phyloP scores from a whole-genome alignment of 2,797 vertebrate species.

The Sciaenops ocellatus region DNA sequence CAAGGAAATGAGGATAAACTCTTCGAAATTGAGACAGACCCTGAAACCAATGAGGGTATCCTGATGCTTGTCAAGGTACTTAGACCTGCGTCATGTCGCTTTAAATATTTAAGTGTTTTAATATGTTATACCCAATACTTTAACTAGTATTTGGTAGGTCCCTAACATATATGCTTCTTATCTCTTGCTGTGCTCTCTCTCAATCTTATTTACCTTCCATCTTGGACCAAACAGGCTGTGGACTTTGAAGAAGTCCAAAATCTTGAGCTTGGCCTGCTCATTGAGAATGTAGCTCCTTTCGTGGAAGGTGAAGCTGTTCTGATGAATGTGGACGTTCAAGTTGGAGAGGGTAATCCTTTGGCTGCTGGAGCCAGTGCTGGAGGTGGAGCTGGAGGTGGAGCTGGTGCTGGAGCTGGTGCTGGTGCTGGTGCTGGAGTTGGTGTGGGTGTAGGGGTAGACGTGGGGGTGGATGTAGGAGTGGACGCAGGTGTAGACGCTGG shows the following conservation, averaged over 20 bases:
- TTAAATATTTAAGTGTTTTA: background rate
- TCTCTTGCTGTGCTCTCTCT: conserved; percentile 19
- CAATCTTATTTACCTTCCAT: background rate
- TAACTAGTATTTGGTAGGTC: background rate
- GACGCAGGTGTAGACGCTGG: background rate
- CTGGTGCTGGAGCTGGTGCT: accelerated
- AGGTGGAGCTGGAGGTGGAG: conserved; percentile 61
- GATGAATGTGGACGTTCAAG: conserved; percentile 62
- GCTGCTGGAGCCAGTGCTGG: conserved; percentile 66
- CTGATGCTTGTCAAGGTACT: conserved; percentile 93
- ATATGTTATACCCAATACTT: background rate
- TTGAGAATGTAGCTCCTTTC: conserved; percentile 92
- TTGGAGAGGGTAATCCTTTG: conserved; percentile 76
- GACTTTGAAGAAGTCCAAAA: conserved; percentile 91
- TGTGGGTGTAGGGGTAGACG: background rate
- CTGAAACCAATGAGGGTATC: conserved; percentile 91
- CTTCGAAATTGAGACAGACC: conserved; percentile 91
- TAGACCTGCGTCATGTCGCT: background rate
- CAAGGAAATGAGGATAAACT: conserved; percentile 89
- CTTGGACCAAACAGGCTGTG: conserved; percentile 79
- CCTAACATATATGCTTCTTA: background rate
- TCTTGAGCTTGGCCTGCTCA: conserved; percentile 86
- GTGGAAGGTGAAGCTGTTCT: conserved; percentile 76
- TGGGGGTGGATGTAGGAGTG: background rate
- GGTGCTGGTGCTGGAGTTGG: accelerated